These are phyloP conservation scores for Synchiropus splendidus DNA, from an alignment of 2,113 vertebrate genomes.

Conservation along the genomic window DNA sequence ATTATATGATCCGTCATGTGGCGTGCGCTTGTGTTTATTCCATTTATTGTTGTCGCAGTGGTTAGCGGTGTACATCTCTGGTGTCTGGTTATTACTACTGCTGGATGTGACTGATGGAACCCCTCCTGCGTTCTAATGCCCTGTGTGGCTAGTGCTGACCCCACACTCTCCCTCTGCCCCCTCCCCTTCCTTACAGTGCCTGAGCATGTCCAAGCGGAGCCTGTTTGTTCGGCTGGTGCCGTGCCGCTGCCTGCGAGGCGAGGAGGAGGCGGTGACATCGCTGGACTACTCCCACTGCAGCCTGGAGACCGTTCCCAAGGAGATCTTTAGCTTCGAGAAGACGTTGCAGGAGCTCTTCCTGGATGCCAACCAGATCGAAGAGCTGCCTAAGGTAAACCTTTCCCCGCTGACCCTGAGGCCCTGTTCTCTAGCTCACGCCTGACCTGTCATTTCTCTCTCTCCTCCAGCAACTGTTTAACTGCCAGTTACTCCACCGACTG, in stretches of 20 bases:
- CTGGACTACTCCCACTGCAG: constrained; percentile 99
- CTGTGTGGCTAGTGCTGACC: neutral
- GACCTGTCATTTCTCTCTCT: constrained; percentile 39
- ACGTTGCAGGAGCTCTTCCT: constrained; percentile 97
- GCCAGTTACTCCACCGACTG: constrained; percentile 90
- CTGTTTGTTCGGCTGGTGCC: constrained; percentile 94
- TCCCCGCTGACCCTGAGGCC: neutral
- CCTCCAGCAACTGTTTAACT: constrained; percentile 97
- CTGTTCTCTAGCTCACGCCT: neutral
- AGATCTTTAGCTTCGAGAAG: constrained; percentile 97
- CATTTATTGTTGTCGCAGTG: too few species aligned
- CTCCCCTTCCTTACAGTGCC: constrained; percentile 60
- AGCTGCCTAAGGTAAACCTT: constrained; percentile 88
- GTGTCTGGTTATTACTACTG: too few species aligned
- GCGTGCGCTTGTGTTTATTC: too few species aligned
- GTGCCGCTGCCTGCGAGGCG: constrained; percentile 93
- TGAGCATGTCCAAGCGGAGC: constrained; percentile 95
- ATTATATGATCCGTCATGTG: too few species aligned
- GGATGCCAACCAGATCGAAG: constrained; percentile 99
- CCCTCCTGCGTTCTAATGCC: too few species aligned
- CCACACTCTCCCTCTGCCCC: constrained; percentile 4
- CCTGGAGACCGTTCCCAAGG: constrained; percentile 97
- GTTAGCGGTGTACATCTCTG: too few species aligned
- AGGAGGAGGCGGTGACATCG: constrained; percentile 90
- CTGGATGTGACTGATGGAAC: too few species aligned